Evolutionary conservation across 2,113 vertebrate genomes (phyloP).

Genomic region (Eubucco bourcierii): DNA sequence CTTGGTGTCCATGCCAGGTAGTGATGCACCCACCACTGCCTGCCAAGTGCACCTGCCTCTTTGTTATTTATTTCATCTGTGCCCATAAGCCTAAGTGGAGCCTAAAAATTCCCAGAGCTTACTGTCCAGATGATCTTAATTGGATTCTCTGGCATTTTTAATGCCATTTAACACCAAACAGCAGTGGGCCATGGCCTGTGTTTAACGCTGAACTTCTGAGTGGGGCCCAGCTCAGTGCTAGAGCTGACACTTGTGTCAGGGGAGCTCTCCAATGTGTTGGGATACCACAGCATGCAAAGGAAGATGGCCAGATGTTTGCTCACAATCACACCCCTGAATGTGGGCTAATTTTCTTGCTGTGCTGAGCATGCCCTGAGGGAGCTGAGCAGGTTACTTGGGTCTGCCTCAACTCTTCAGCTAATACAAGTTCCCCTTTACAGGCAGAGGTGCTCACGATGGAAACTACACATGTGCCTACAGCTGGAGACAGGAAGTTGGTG

Average conservation of each 20-base stretch:
- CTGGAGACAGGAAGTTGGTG: background rate
- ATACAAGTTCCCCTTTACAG: background rate
- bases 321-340: background rate
- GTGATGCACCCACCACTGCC: fast-evolving
- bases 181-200: background rate
- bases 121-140: background rate
- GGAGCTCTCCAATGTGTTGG: background rate
- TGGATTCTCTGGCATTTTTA: background rate
- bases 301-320: background rate
- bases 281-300: background rate
- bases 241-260: background rate
- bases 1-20: background rate
- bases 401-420: background rate
- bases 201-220: background rate
- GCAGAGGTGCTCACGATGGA: background rate
- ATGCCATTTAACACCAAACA: background rate
- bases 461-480: background rate
- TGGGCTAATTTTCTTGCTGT: background rate
- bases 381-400: background rate
- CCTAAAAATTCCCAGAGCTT: background rate
- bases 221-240: background rate
- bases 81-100: background rate
- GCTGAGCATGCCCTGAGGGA: background rate
- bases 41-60: background rate
- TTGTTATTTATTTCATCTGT: background rate